Evolutionary conservation across 2,888 invertebrate genomes (phyloP).

Genomic region (Notodonta ziczac): DNA sequence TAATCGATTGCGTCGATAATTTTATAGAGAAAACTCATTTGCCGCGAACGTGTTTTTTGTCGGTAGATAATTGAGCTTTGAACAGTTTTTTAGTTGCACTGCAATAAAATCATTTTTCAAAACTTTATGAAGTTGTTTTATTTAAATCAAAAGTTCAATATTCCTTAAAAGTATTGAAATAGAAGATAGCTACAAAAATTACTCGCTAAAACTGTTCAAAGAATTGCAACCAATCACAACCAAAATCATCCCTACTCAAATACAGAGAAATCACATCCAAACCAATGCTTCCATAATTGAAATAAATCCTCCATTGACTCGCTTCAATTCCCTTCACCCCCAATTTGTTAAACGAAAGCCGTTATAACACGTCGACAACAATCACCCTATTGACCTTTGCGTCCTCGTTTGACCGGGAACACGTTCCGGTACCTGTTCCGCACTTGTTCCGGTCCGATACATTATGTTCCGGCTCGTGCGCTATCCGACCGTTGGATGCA

Average conservation of each 20-base stretch:
- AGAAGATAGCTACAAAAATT: too few relatives aligned
- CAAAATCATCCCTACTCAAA: too few relatives aligned
- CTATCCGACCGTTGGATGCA: constrained; percentile 35
- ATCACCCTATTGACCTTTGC: constrained; percentile 47
- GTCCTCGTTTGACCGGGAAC: constrained; percentile 22
- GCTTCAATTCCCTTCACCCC: constrained; percentile 7
- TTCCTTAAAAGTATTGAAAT: too few relatives aligned
- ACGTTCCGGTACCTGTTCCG: constrained; percentile 35
- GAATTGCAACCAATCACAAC: too few relatives aligned
- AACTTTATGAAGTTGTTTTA: too few relatives aligned
- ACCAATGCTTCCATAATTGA: background rate
- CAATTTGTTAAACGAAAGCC: constrained; percentile 18
- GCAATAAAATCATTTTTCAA: too few relatives aligned
- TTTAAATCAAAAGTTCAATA: too few relatives aligned
- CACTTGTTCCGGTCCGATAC: constrained; percentile 48
- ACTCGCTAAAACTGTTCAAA: too few relatives aligned
- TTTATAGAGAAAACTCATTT: constrained; percentile 35
- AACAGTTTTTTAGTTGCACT: background rate
- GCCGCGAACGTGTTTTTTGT: constrained; percentile 26
- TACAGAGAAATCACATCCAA: background rate
- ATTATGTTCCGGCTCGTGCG: constrained; percentile 47
- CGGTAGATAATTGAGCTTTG: background rate
- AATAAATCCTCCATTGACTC: background rate
- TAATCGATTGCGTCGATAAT: constrained; percentile 65
- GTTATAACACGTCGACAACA: constrained; percentile 28